Evolutionary conservation across 2,797 vertebrate genomes (phyloP).

Genomic region (Acanthornis magna): DNA sequence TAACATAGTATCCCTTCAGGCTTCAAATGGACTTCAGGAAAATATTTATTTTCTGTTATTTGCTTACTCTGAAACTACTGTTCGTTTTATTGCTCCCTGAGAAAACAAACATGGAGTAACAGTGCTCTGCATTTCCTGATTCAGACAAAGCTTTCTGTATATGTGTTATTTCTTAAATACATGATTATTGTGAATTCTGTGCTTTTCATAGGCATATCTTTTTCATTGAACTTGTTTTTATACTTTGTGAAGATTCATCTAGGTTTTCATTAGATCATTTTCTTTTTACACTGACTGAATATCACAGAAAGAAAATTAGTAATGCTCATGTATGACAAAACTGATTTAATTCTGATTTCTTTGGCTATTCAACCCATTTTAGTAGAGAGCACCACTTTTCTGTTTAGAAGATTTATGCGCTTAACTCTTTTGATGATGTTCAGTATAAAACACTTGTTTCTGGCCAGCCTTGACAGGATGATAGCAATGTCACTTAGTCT

Average conservation of each 20-base stretch:
- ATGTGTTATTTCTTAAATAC: background rate
- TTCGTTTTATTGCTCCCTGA: background rate
- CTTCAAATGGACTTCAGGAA: constrained; percentile 14
- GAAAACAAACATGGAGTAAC: background rate
- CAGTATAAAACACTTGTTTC: background rate
- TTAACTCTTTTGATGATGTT: background rate
- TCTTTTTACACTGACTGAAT: background rate
- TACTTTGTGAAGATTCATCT: background rate
- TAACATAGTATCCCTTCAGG: constrained; percentile 4
- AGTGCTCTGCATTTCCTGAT: background rate
- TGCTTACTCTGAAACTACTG: background rate
- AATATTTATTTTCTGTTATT: constrained; percentile 1
- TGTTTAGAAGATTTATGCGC: rapidly evolving
- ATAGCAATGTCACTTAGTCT: background rate
- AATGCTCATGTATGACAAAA: background rate
- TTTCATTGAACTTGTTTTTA: background rate
- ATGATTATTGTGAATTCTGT: background rate
- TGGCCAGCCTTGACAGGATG: background rate
- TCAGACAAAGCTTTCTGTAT: background rate
- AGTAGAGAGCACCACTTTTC: background rate
- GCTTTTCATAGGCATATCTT: background rate
- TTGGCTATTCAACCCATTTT: background rate
- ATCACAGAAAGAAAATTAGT: background rate
- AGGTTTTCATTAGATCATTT: background rate
- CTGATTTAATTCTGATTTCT: background rate